A percentile compares a stretch with the other conserved stretches of the same genome.
phyloP scores from a whole-genome alignment of 2,888 invertebrate genomes.

The Malacosoma neustria region DNA sequence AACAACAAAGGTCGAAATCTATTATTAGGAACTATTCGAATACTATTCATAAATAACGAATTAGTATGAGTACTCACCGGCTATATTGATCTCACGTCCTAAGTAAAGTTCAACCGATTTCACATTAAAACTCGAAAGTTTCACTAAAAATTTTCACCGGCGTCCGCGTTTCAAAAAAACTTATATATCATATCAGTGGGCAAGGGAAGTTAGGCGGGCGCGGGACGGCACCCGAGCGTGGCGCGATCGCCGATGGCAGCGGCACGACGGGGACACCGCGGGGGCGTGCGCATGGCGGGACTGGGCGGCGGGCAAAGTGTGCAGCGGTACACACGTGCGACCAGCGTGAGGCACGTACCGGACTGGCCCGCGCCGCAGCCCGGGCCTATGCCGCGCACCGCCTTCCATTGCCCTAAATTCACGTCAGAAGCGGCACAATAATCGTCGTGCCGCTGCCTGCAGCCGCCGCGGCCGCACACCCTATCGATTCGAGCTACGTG shows the following conservation, averaged over 20 bases:
- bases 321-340: constrained; percentile 33
- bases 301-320: constrained; percentile 12
- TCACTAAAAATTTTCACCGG: constrained; percentile 42
- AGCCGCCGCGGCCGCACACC: constrained; percentile 54
- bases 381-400: constrained; percentile 23
- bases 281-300: constrained; percentile 14
- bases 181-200: constrained; percentile 29
- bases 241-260: too few species aligned
- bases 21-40: constrained; percentile 33
- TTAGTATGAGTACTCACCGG: constrained; percentile 40
- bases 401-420: constrained; percentile 64
- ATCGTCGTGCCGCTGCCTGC: constrained; percentile 62
- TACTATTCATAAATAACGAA: constrained; percentile 44
- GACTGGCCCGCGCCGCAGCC: constrained; percentile 35
- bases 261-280: constrained; percentile 23
- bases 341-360: constrained; percentile 48
- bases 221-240: constrained; percentile 16
- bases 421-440: constrained; percentile 57
- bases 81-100: constrained; percentile 42
- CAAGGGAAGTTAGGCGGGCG: constrained; percentile 20
- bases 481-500: constrained; percentile 54
- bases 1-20: too few species aligned
- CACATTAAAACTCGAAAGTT: constrained; percentile 43
- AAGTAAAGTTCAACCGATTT: constrained; percentile 43
- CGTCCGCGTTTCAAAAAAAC: constrained; percentile 38